Evolutionary conservation across 2,797 vertebrate genomes (phyloP), one percentile per base, ranked within the genome.

Genomic region (Lateolabrax maculatus): DNA sequence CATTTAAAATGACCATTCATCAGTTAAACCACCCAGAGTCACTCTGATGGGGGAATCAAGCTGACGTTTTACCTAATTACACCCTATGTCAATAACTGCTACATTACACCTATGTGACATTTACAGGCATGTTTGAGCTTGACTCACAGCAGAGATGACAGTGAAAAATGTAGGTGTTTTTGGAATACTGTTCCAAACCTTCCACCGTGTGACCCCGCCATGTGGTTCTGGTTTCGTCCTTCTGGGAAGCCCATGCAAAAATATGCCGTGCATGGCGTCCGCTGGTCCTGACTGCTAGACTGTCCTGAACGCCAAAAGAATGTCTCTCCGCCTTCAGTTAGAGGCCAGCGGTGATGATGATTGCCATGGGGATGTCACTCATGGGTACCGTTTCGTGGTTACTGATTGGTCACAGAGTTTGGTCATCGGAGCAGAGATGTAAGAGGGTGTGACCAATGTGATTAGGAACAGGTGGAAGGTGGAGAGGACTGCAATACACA

Each of bases 181-280:
- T 27, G 39, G 16, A 63, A 66, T 16, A 49, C 64, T 37, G 41
- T n/a, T 81, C 44, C 76, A 67, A 81, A 82, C 41, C 49, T 60
- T 77, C 69, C 53, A 60, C 65, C 1, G 53, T 43, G 51, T 34
- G 25, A 44, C 27, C n/a, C 49, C 0, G 2, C 67, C 89, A 90
- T 90, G 71, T 89, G 90, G 82, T 91, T 93, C 61, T 88, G 74
- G 66, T 92, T 93, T 89, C 5, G 60, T 60, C 66, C n/a, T 86
- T 90, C 79, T 87, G 77, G 72, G 77, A 90, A 87, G 71, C 44
- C 0, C 2, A 44, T 60, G 70, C n/a, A 78, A 78, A 89, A 72
- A 72, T 41, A 49, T 83, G 68, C 18, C 4, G 41, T 46, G 79
- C 1, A 6, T 53, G 25, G 61, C 19, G 72, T 53, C 71, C 48